Evolutionary conservation across 2,113 vertebrate genomes (phyloP).

Genomic region (Melanostigma gelatinosum): DNA sequence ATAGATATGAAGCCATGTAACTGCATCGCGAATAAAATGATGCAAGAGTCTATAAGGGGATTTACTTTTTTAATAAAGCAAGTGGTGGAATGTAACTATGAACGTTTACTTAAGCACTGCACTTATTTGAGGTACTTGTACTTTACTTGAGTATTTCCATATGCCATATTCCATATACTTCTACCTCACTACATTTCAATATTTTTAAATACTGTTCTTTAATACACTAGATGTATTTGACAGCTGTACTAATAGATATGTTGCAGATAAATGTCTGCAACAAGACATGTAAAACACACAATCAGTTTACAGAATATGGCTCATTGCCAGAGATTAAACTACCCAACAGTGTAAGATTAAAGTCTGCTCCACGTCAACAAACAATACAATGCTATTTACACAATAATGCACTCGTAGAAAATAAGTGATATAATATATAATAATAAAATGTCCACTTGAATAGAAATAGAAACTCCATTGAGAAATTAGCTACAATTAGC

Average conservation of each 20-base stretch:
- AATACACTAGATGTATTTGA: neutral
- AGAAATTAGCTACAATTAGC: neutral
- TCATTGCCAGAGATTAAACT: neutral
- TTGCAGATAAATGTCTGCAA: neutral
- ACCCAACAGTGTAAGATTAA: neutral
- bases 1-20: neutral
- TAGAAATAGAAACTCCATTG: neutral
- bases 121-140: neutral
- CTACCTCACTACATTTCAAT: neutral
- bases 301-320: neutral
- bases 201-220: neutral
- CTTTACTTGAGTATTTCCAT: neutral
- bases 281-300: neutral
- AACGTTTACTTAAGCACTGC: neutral
- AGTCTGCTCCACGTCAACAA: neutral
- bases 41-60: neutral
- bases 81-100: neutral
- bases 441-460: neutral
- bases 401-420: neutral
- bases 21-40: neutral
- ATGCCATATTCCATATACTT: neutral
- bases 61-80: neutral
- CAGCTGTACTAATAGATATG: neutral
- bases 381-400: neutral
- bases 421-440: neutral